Conservation (phyloP, 2,797 vertebrate species). For the Lutjanus argentimaculatus region DNA sequence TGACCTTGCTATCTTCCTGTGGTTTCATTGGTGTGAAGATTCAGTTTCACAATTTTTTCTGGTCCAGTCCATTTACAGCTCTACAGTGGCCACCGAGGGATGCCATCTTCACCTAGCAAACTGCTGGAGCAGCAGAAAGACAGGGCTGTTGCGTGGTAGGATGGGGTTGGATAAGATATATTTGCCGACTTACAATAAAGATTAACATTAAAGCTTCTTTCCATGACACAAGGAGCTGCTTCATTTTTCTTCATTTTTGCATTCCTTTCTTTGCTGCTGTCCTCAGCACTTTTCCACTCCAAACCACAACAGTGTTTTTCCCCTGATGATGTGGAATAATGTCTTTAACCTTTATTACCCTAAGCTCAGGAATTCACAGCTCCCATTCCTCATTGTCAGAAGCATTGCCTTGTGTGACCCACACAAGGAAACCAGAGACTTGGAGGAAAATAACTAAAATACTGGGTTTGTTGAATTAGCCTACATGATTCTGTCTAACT, state of each 20-base stretch:
- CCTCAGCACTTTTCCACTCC: conserved; percentile 28
- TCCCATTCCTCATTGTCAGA: conserved; percentile 40
- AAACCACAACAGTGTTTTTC: conserved; percentile 41
- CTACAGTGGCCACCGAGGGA: neutral
- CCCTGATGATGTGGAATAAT: conserved; percentile 41
- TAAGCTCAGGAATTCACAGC: conserved; percentile 38
- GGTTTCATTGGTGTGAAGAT: neutral
- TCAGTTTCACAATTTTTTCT: neutral
- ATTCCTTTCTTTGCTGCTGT: conserved; percentile 7
- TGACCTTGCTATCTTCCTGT: neutral
- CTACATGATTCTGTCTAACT: neutral
- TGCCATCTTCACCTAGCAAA: neutral
- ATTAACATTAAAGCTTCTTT: conserved; percentile 3
- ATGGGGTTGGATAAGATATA: neutral
- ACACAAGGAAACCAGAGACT: conserved; percentile 23
- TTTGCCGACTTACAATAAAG: neutral
- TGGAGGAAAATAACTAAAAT: conserved; percentile 4
- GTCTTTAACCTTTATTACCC: conserved; percentile 32
- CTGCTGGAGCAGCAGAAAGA: neutral
- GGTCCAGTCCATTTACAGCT: neutral
- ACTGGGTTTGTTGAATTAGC: conserved; percentile 34
- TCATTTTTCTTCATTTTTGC: neutral
- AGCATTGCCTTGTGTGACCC: conserved; percentile 25
- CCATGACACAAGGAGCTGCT: conserved; percentile 3
- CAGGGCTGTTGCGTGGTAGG: too few species aligned